phyloP scores from a whole-genome alignment of 2,797 vertebrate genomes.

The Austrolebias charrua region DNA sequence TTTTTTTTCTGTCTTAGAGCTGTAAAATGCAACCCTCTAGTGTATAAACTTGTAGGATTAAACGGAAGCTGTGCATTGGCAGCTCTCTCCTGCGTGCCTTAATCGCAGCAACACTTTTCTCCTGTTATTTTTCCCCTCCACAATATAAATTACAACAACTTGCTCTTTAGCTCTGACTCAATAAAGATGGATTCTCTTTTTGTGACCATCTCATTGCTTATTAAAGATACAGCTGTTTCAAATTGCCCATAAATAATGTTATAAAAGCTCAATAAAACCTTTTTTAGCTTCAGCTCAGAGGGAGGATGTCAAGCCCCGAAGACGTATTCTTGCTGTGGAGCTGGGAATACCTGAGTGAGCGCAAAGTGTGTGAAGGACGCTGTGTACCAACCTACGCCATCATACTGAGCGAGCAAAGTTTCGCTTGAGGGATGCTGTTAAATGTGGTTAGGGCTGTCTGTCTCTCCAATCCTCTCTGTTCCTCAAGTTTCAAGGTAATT shows the following conservation, averaged over 20 bases:
- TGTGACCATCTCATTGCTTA: slow-evolving; percentile 6
- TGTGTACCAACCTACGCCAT: slow-evolving; percentile 5
- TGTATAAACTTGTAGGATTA: slow-evolving; percentile 22
- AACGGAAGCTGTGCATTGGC: slow-evolving; percentile 5
- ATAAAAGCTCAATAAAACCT: slow-evolving; percentile 50
- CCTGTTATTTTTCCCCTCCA: not conserved
- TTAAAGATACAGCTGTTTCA: slow-evolving; percentile 18
- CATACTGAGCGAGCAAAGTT: not conserved
- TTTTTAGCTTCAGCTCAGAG: slow-evolving; percentile 36
- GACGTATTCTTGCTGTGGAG: slow-evolving; percentile 24
- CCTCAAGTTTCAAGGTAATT: not conserved
- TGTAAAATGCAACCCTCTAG: slow-evolving; percentile 3
- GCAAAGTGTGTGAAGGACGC: not conserved
- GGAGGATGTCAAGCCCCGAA: slow-evolving; percentile 22
- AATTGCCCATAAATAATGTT: slow-evolving; percentile 9
- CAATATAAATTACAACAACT: not conserved
- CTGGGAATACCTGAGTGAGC: slow-evolving; percentile 1
- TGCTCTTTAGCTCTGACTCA: not conserved
- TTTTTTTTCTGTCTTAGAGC: not conserved
- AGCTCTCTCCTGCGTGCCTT: not conserved
- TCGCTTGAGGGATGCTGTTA: slow-evolving; percentile 18
- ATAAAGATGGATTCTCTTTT: slow-evolving; percentile 16
- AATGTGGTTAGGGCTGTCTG: slow-evolving; percentile 8
- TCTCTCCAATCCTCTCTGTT: not conserved
- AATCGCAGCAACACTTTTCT: not conserved